These are phyloP conservation scores for Hydractinia symbiolongicarpus DNA, from an alignment of 30 jellyfish, hydroid and myxozoan species.

Conservation along the genomic window DNA sequence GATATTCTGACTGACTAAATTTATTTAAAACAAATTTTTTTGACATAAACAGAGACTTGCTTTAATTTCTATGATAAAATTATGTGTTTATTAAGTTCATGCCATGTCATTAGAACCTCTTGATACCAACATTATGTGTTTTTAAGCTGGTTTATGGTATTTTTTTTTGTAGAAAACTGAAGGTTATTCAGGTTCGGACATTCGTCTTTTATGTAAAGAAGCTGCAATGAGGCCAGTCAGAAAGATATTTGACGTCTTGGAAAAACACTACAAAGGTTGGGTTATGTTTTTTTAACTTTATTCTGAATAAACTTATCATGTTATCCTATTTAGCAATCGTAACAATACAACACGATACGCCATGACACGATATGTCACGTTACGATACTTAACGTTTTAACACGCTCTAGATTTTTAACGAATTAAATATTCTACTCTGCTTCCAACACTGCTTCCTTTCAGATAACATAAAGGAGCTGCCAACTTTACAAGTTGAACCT, in stretches of 20 bases:
- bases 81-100: background rate
- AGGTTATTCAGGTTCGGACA: slow-evolving; percentile 93
- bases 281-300: background rate
- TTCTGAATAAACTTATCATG: background rate
- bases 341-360: background rate
- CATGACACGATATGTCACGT: background rate
- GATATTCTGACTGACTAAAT: no score
- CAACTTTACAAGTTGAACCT: slow-evolving; percentile 52
- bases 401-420: background rate
- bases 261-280: slow-evolving; percentile 43
- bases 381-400: no score
- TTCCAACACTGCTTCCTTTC: background rate
- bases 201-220: slow-evolving; percentile 80
- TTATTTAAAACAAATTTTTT: no score
- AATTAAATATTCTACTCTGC: background rate
- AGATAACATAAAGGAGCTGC: slow-evolving; percentile 19
- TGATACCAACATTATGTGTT: background rate
- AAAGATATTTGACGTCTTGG: slow-evolving; percentile 62
- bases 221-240: slow-evolving; percentile 95
- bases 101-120: background rate
- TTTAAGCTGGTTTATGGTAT: no score
- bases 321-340: no score
- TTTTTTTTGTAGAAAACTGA: slow-evolving; percentile 46
- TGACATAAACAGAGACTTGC: no score
- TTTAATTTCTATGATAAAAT: no score